Evolutionary conservation across 2,113 vertebrate genomes (phyloP).

Genomic region (Triplophysa siluroides): DNA sequence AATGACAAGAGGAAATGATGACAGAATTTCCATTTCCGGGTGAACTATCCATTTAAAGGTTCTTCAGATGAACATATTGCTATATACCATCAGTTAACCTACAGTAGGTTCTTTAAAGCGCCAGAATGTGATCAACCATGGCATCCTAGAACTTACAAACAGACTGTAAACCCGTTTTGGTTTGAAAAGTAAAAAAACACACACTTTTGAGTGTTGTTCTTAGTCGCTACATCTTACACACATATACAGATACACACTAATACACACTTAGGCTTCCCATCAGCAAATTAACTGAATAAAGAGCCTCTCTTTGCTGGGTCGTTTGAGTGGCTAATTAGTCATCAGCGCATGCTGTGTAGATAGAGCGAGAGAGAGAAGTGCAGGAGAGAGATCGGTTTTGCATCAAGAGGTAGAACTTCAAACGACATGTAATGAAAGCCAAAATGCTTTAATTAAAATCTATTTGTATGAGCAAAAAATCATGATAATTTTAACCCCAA

Average conservation of each 20-base stretch:
- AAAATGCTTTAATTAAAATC: conserved; percentile 77
- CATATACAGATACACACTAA: conserved; percentile 33
- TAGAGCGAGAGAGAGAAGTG: conserved; percentile 54
- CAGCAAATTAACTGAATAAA: conserved; percentile 64
- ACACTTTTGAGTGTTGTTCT: conserved; percentile 39
- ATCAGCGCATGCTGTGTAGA: conserved; percentile 58
- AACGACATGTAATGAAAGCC: conserved; percentile 72
- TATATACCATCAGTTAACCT: neutral
- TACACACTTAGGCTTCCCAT: conserved; percentile 54
- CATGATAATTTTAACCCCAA: conserved; percentile 63
- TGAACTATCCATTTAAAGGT: neutral
- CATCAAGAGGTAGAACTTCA: conserved; percentile 76
- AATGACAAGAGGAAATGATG: too few species aligned
- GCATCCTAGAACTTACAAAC: too few species aligned
- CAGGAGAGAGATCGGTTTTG: conserved; percentile 54
- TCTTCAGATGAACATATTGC: neutral
- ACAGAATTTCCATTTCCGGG: too few species aligned
- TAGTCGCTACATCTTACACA: conserved; percentile 49
- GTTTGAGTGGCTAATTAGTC: conserved; percentile 66
- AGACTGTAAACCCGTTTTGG: neutral
- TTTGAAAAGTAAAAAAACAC: neutral
- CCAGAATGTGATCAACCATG: too few species aligned
- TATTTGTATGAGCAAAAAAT: conserved; percentile 66
- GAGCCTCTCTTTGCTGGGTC: conserved; percentile 59
- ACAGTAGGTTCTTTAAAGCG: neutral